phyloP scores from a whole-genome alignment of 2,888 invertebrate genomes.

The Yponomeuta cagnagella region DNA sequence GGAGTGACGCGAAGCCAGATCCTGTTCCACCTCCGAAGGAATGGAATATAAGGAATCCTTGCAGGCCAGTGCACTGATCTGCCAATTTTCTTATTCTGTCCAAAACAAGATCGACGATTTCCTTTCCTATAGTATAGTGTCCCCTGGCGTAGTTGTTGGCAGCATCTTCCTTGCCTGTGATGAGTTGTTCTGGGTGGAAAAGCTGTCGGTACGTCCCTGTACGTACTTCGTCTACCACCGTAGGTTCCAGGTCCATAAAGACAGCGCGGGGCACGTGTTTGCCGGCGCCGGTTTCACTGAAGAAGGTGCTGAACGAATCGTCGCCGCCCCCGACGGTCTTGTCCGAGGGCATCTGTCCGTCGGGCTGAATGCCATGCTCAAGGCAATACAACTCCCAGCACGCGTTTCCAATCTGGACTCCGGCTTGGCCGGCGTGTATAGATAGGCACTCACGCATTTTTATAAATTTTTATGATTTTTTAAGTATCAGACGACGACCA shows the following conservation, averaged over 20 bases:
- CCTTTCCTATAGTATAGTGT: conserved; percentile 97
- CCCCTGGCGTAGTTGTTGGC: conserved; percentile 98
- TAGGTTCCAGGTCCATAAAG: conserved; percentile 96
- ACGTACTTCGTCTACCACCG: conserved; percentile 94
- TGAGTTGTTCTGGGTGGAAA: conserved; percentile 96
- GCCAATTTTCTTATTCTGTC: conserved; percentile 90
- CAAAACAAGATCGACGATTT: conserved; percentile 93
- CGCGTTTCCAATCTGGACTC: background rate
- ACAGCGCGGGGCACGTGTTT: conserved; percentile 96
- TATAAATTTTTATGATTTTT: background rate
- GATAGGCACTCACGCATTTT: background rate
- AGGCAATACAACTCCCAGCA: conserved; percentile 78
- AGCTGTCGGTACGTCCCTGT: conserved; percentile 95
- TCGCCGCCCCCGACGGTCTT: conserved; percentile 89
- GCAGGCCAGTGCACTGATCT: conserved; percentile 93
- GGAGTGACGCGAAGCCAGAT: conserved; percentile 93
- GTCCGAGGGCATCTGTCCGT: conserved; percentile 91
- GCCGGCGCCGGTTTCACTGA: conserved; percentile 95
- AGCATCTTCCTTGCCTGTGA: conserved; percentile 96
- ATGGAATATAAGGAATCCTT: conserved; percentile 96
- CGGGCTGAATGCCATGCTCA: conserved; percentile 89
- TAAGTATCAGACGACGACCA: background rate
- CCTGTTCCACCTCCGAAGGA: conserved; percentile 96
- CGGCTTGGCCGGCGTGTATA: conserved; percentile 28
- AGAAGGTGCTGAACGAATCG: conserved; percentile 96